A percentile compares a stretch with the other conserved stretches of the same genome.
phyloP scores from a whole-genome alignment of 2,797 vertebrate species.

The Acanthurus tractus region DNA sequence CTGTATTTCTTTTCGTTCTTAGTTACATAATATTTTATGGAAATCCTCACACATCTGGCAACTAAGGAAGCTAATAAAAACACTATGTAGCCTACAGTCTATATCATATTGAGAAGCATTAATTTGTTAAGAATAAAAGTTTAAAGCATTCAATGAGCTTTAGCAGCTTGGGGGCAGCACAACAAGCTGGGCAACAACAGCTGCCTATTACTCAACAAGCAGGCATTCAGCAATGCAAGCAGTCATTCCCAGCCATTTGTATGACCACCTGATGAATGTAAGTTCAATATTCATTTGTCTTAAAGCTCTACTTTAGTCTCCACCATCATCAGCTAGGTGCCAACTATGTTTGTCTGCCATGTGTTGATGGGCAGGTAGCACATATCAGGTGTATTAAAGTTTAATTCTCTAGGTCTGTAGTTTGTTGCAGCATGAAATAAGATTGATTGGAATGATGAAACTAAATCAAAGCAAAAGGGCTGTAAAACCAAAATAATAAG shows the following conservation, averaged over 20 bases:
- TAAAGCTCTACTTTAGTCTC: neutral
- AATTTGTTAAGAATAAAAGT: too few relatives aligned
- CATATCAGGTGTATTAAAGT: neutral
- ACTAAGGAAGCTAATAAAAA: neutral
- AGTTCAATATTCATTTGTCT: neutral
- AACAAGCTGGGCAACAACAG: too few relatives aligned
- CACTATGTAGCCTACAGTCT: too few relatives aligned
- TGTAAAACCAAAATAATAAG: neutral
- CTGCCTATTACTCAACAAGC: too few relatives aligned
- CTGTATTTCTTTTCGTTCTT: neutral
- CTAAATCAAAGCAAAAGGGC: neutral
- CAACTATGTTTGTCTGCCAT: too few relatives aligned
- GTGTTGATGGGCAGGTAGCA: neutral
- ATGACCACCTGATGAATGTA: neutral
- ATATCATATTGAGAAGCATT: too few relatives aligned
- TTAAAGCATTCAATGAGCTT: too few relatives aligned
- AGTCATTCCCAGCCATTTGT: too few relatives aligned
- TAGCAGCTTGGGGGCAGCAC: too few relatives aligned
- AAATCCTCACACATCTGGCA: constrained; percentile 1
- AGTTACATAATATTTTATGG: neutral
- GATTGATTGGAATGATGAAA: neutral
- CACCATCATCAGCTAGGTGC: too few relatives aligned
- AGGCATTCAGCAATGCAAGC: too few relatives aligned
- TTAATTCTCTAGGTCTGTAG: neutral
- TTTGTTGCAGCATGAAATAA: neutral